Evolutionary conservation across 2,797 vertebrate species (phyloP).

Genomic region (Triplophysa yarkandensis): DNA sequence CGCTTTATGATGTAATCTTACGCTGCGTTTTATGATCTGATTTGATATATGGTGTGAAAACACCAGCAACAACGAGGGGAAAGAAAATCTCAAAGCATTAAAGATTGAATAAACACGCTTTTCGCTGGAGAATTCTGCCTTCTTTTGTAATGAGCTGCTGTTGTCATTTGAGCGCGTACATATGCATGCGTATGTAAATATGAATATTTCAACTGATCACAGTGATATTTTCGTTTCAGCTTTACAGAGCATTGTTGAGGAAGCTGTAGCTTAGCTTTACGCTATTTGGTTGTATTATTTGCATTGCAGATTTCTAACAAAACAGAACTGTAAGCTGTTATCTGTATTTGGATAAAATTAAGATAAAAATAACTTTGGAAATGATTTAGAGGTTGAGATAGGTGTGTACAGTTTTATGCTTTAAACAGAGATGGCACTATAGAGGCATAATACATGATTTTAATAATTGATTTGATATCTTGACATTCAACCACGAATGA

Average conservation of each 20-base stretch:
- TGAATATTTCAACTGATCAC: slow-evolving; percentile 33
- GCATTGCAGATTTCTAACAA: background rate
- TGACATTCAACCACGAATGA: no score
- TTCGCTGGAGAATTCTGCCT: slow-evolving; percentile 24
- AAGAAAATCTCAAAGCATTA: slow-evolving; percentile 23
- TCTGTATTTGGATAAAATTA: no score
- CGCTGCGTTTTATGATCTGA: slow-evolving; percentile 24
- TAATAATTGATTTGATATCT: no score
- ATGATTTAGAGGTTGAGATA: no score
- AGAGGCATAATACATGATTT: no score
- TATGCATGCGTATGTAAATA: slow-evolving; percentile 21
- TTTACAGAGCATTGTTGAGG: background rate
- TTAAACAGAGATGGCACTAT: no score
- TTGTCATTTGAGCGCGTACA: slow-evolving; percentile 20
- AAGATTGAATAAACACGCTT: slow-evolving; percentile 37
- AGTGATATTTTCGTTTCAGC: background rate
- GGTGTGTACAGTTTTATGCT: no score
- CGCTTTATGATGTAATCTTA: slow-evolving; percentile 37
- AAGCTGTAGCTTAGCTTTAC: background rate
- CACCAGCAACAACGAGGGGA: slow-evolving; percentile 3
- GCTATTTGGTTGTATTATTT: no score
- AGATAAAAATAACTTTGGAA: no score
- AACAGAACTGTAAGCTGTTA: background rate
- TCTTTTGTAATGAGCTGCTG: slow-evolving; percentile 30
- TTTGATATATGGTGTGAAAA: slow-evolving; percentile 40